Percentiles rank a stretch among this genome's conserved stretches.
These are phyloP conservation scores for Merops nubicus DNA, from an alignment of 2,113 vertebrate genomes.

Conservation along the genomic window DNA sequence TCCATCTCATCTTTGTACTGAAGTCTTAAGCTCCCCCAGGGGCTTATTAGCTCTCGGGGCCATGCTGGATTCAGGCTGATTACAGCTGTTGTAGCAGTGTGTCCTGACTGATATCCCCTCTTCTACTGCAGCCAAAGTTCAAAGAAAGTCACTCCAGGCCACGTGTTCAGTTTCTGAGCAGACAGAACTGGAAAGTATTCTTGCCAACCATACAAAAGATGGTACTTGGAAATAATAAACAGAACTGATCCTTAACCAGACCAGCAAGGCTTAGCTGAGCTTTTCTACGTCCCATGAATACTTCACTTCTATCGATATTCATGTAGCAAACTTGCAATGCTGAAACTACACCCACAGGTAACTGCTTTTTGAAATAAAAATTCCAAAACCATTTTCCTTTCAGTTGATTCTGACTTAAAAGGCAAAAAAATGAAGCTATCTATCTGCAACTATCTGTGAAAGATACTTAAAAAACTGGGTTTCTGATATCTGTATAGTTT, in stretches of 20 bases:
- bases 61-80: background rate
- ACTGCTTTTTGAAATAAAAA: background rate
- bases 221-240: background rate
- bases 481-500: background rate
- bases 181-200: background rate
- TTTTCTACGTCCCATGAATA: background rate
- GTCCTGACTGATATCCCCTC: background rate
- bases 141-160: background rate
- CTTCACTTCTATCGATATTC: background rate
- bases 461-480: background rate
- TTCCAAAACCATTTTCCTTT: background rate
- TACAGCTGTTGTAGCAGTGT: background rate
- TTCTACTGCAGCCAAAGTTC: background rate
- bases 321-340: background rate
- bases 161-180: background rate
- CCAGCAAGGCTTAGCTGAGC: background rate
- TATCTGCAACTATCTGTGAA: background rate
- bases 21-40: background rate
- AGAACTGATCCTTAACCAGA: background rate
- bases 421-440: background rate
- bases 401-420: background rate
- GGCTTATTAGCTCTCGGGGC: background rate
- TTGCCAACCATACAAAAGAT: accelerated
- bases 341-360: background rate
- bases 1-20: background rate